Conservation (phyloP, 1,140 invertebrate genomes). For the Ephestia elutella region DNA sequence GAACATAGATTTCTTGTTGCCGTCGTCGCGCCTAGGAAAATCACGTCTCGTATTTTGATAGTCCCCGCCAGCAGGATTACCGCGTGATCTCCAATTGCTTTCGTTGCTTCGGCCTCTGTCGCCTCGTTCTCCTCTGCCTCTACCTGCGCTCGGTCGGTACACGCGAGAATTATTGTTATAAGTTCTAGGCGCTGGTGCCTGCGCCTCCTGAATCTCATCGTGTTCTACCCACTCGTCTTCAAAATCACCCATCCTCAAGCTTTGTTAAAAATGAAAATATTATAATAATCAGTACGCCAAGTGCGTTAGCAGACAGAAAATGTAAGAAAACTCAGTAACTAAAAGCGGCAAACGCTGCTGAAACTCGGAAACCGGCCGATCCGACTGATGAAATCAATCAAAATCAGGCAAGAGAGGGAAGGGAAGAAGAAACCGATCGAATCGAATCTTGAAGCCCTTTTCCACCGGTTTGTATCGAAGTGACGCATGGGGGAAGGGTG, state of each 20-base stretch:
- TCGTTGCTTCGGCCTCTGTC: slow-evolving; percentile 28
- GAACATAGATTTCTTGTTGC: slow-evolving; percentile 47
- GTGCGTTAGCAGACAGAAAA: too few species aligned
- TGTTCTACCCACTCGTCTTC: slow-evolving; percentile 43
- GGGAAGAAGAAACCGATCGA: too few species aligned
- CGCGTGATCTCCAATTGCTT: slow-evolving; percentile 41
- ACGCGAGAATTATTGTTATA: slow-evolving; percentile 26
- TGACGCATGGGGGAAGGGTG: too few species aligned
- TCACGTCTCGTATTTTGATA: slow-evolving; percentile 20
- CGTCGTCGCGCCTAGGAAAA: slow-evolving; percentile 23
- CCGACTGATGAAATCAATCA: too few species aligned
- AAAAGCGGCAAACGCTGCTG: too few species aligned
- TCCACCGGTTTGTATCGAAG: too few species aligned
- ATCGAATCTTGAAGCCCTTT: too few species aligned
- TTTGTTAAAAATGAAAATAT: too few species aligned
- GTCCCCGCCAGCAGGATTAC: slow-evolving; percentile 10
- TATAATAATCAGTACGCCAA: too few species aligned
- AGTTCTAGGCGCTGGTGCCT: slow-evolving; percentile 16
- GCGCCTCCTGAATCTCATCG: slow-evolving; percentile 16
- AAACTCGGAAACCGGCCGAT: too few species aligned
- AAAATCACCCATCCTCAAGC: slow-evolving; percentile 30
- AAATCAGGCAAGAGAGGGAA: too few species aligned
- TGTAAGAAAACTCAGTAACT: too few species aligned
- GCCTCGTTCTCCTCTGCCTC: slow-evolving; percentile 23
- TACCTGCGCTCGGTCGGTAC: slow-evolving; percentile 25